phyloP scores from a whole-genome alignment of 1,140 invertebrate species.

The Hylaeus volcanicus region DNA sequence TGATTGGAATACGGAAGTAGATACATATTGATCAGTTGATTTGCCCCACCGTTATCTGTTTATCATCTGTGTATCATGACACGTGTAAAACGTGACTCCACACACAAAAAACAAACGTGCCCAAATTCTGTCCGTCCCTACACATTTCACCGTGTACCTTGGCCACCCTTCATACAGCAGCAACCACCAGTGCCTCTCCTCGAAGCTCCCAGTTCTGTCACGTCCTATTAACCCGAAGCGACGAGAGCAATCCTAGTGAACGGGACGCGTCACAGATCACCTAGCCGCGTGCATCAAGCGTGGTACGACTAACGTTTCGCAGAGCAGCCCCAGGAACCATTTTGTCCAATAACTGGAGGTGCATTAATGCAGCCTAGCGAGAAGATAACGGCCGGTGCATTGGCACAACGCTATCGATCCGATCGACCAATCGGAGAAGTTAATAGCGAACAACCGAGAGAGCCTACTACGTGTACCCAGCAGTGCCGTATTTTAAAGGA shows the following conservation, averaged over 20 bases:
- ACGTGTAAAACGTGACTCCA: no score
- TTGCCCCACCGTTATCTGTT: no score
- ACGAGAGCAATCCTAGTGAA: slow-evolving; percentile 15
- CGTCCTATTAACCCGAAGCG: slow-evolving; percentile 24
- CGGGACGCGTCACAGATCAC: slow-evolving; percentile 39
- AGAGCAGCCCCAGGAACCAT: slow-evolving; percentile 65
- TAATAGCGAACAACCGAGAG: slow-evolving; percentile 53
- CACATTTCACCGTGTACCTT: no score
- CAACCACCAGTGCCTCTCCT: no score
- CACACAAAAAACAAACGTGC: no score
- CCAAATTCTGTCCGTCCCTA: no score
- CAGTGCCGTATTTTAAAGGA: slow-evolving; percentile 60
- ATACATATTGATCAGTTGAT: no score
- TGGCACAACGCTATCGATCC: slow-evolving; percentile 61
- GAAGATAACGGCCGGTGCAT: slow-evolving; percentile 73
- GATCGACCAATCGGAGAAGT: slow-evolving; percentile 63
- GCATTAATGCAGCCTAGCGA: slow-evolving; percentile 75
- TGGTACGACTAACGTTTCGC: slow-evolving; percentile 31
- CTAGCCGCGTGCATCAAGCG: slow-evolving; percentile 21
- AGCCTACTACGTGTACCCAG: slow-evolving; percentile 24
- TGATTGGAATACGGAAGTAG: no score
- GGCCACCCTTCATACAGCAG: no score
- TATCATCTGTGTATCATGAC: no score
- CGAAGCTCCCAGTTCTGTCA: background rate
- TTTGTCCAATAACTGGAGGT: slow-evolving; percentile 75